phyloP scores from a whole-genome alignment of 2,797 vertebrate species.

The Clarias fuscus region DNA sequence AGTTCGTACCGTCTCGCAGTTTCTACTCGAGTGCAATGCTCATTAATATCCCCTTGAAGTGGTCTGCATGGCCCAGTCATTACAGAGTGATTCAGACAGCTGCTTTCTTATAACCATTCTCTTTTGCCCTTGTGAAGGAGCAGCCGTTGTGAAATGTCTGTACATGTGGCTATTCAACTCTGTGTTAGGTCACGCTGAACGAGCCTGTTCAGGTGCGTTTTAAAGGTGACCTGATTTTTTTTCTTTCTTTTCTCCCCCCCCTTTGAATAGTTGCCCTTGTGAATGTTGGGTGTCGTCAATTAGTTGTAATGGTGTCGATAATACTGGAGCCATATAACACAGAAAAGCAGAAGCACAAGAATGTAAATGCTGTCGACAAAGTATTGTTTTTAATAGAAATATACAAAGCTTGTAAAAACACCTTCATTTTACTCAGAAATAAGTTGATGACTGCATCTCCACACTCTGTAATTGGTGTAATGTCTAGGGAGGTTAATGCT shows the following conservation, averaged over 20 bases:
- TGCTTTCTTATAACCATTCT: background rate
- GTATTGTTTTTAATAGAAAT: background rate
- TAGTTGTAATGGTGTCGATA: background rate
- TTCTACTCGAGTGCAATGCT: background rate
- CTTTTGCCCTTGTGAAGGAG: background rate
- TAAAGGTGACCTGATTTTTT: background rate
- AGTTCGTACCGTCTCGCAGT: too few species aligned
- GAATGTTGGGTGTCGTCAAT: background rate
- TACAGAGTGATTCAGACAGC: background rate
- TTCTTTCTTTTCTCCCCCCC: too few species aligned
- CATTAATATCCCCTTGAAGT: background rate
- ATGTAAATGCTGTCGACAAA: background rate
- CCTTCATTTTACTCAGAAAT: background rate
- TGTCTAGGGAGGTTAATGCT: background rate
- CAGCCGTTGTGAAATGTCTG: background rate
- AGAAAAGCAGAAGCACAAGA: background rate
- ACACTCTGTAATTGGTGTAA: background rate
- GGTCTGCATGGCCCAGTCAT: background rate
- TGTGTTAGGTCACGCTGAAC: background rate
- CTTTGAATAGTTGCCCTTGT: background rate
- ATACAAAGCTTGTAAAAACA: background rate
- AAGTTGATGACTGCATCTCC: background rate
- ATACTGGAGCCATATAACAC: background rate
- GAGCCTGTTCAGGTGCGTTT: background rate
- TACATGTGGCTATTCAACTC: background rate